A percentile compares a stretch with the other conserved stretches of the same genome.
Conservation (phyloP, 2,797 vertebrate genomes). For the Salarias fasciatus region DNA sequence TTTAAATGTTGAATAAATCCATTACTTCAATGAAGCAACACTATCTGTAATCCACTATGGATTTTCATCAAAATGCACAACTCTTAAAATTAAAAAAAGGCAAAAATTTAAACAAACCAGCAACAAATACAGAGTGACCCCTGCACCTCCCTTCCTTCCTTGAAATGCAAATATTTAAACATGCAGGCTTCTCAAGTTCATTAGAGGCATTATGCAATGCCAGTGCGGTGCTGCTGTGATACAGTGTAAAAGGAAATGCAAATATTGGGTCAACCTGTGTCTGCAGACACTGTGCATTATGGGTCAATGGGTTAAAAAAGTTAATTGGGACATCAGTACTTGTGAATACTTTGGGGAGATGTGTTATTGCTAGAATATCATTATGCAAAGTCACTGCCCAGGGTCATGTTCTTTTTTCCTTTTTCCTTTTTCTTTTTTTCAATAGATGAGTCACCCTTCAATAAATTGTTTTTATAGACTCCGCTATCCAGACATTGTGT, state of each 20-base stretch:
- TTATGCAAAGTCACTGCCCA: slow-evolving; percentile 2
- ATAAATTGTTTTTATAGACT: slow-evolving; percentile 4
- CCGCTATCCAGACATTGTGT: not conserved
- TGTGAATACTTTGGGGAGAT: not conserved
- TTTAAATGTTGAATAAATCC: too few relatives aligned
- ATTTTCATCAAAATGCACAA: too few relatives aligned
- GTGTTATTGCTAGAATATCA: slow-evolving; percentile 3
- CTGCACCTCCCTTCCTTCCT: too few relatives aligned
- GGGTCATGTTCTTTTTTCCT: not conserved
- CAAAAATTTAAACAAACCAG: too few relatives aligned
- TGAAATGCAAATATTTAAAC: slow-evolving; percentile 11
- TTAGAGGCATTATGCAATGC: not conserved
- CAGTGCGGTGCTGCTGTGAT: not conserved
- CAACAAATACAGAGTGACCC: too few relatives aligned
- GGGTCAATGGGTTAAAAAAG: slow-evolving; percentile 4
- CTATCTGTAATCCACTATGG: too few relatives aligned
- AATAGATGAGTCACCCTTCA: not conserved
- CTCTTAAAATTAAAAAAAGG: too few relatives aligned
- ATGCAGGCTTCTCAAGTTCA: slow-evolving; percentile 10
- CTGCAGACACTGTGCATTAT: slow-evolving; percentile 4
- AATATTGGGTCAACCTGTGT: slow-evolving; percentile 24
- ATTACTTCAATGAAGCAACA: too few relatives aligned
- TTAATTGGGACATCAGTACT: not conserved
- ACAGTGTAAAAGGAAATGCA: not conserved
- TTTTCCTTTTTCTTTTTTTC: not conserved